Evolutionary conservation across 2,797 vertebrate genomes (phyloP).

Genomic region (Sparus aurata): DNA sequence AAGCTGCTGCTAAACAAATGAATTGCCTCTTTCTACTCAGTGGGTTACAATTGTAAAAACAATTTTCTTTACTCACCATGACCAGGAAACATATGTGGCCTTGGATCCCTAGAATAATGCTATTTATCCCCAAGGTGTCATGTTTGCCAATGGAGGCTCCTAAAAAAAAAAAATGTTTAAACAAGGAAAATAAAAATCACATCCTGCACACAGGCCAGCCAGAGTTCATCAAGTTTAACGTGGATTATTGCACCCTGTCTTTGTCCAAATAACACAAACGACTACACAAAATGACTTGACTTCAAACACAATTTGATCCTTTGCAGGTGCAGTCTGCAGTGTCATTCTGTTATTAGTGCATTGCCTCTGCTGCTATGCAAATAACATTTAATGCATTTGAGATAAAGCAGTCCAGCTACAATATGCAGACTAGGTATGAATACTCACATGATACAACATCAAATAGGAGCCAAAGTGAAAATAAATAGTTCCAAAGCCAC

Average conservation of each 20-base stretch:
- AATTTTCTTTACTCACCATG: slow-evolving; percentile 45
- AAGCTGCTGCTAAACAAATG: slow-evolving; percentile 10
- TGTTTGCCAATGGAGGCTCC: slow-evolving; percentile 32
- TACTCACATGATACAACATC: slow-evolving; percentile 79
- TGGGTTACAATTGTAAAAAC: slow-evolving; percentile 36
- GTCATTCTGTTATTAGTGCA: too few species aligned
- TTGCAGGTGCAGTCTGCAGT: not conserved
- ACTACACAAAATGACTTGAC: not conserved
- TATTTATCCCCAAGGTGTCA: slow-evolving; percentile 49
- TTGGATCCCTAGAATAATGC: slow-evolving; percentile 48
- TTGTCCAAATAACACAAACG: slow-evolving; percentile 26
- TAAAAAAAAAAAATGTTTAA: slow-evolving; percentile 43
- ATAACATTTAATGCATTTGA: slow-evolving; percentile 22
- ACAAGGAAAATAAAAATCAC: slow-evolving; percentile 55
- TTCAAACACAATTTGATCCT: not conserved
- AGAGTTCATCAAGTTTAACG: slow-evolving; percentile 52
- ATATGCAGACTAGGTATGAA: not conserved
- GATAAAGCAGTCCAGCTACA: not conserved
- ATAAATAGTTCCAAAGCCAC: slow-evolving; percentile 44
- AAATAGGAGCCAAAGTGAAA: slow-evolving; percentile 32
- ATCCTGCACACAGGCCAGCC: slow-evolving; percentile 50
- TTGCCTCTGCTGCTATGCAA: not conserved
- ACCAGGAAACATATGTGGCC: slow-evolving; percentile 58
- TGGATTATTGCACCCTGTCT: slow-evolving; percentile 39
- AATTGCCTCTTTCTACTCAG: not conserved